A percentile compares a stretch with the other conserved stretches of the same genome.
These are phyloP conservation scores for Ephialtes manifestator DNA, from an alignment of 2,888 invertebrate genomes.

Conservation along the genomic window DNA sequence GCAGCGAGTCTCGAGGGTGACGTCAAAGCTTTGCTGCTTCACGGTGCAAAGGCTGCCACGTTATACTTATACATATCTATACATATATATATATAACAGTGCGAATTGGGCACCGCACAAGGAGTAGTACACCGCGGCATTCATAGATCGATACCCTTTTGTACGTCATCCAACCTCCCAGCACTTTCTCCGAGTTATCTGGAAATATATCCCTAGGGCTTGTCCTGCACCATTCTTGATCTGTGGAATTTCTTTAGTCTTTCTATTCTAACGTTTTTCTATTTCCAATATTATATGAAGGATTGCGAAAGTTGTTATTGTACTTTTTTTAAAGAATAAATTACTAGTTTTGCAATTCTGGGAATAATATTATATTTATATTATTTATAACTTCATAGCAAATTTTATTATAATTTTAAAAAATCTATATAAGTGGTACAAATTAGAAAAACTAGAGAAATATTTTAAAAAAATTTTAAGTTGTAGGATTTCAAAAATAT, in stretches of 20 bases:
- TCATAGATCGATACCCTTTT: constrained; percentile 58
- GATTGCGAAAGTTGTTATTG: too few species aligned
- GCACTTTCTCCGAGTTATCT: constrained; percentile 16
- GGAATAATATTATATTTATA: too few species aligned
- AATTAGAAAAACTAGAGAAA: too few species aligned
- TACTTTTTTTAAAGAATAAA: too few species aligned
- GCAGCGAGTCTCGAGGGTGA: constrained; percentile 37
- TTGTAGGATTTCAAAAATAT: too few species aligned
- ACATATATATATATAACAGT: not conserved
- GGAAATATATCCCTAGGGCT: constrained; percentile 12
- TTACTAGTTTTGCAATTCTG: too few species aligned
- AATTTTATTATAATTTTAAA: too few species aligned
- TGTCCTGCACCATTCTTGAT: not conserved
- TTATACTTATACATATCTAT: not conserved
- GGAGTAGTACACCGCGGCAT: constrained; percentile 6
- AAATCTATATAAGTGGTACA: too few species aligned
- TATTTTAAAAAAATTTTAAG: too few species aligned
- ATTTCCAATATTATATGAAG: too few species aligned
- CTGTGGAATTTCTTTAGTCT: not conserved
- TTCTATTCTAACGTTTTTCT: not conserved
- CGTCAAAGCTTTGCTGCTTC: constrained; percentile 45
- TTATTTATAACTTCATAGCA: too few species aligned
- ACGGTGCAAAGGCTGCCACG: constrained; percentile 8
- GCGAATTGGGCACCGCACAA: constrained; percentile 28
- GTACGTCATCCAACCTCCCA: constrained; percentile 16